Base-by-base conservation (phyloP, 2,113 vertebrate species). In the Spilogale gracilis region DNA sequence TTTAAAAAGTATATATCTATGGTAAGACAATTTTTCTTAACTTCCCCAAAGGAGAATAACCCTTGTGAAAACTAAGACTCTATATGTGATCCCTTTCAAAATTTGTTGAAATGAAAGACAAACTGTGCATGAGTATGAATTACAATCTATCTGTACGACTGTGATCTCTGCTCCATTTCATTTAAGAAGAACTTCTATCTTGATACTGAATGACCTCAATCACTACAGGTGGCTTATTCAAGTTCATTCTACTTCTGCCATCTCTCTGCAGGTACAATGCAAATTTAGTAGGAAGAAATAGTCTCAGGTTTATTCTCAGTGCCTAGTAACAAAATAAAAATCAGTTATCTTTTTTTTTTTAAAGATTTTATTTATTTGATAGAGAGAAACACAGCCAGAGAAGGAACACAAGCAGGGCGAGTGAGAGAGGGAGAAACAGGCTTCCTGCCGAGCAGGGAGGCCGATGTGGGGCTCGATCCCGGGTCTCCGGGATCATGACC, bases 61-160 rank as follows among this genome's bases (percentile, higher is more conserved):
- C 43, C 92, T 93, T 92, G 43, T 97, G 95, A 96, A 97, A 97
- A 96, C 86, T 87, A 97, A 91, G 71, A 92, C 43, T 92, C 71
- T 97, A 61, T 96, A 65, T 98, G 92, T 91, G 79, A 96, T 97
- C 43, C 78, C 76, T 98, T 97, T 97, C 86, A 88, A 94, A 95
- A 95, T 91, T 95, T 43, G 76, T 89, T 94, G 89, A 96, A 98
- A 97, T 96, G 96, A 98, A 98, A 98, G 95, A 94, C 80, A 97
- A 96, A 97, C 94, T 91, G 96, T 96, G 92, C 96, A 82, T 97
- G 96, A 97, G 92, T 96, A 96, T 97, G 97, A 98, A 98, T 98
- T 92, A 96, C 65, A 98, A 95, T 97, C 69, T 87, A 27, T 81
- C 96, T 97, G 87, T 65, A 94, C 80, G 94, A 73, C 94, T 94